Base-by-base conservation (phyloP, 2,888 invertebrate species). In the Gonocerus acuteangulatus region DNA sequence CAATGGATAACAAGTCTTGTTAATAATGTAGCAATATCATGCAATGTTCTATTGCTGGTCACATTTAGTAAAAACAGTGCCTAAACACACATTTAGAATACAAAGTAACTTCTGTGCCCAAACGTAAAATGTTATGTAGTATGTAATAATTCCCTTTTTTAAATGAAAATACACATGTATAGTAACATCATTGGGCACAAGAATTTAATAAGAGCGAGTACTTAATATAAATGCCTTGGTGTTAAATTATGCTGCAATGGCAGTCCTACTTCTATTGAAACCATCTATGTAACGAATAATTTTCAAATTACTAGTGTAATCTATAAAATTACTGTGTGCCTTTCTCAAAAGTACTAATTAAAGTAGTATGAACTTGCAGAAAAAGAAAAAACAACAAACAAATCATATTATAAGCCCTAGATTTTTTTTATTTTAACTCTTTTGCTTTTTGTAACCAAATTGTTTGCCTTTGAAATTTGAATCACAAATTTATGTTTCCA, bases 51-150 rank as follows among this genome's bases (percentile, higher is more conserved):
- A 49, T 48, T 61, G 34, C 44, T 32, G 47, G 54, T 32, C 60
- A 54, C 44, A 45, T 61, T 32, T 61, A 61, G 61, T 61, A 42
- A 32, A 54, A 61, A 47, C 61, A 52, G 52, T 61, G 61, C 61
- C 54, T 61, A 48, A 61, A 47, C 42, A 44, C 45, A 27, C 47
- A 54, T 54, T 45, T 61, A 54, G 61, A 18, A 22, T 61, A 52
- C 16, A 61, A 54, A 54, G 44, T 44, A 61, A 61, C 23, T 44
- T 48, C 48, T 47, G 51, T 61, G 51, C 54, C 61, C 61, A 54
- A 45, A 52, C 19, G 22, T 48, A 60, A 39, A 60, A 49, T 60
- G 60, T 60, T 60, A 60, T 49, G 42, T 60, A 60, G 60, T 49
- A 27, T 47, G 60, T 57, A 47, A 57, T 57, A 34, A 51, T 18